Conservation (phyloP, 2,888 invertebrate species). For the Periphyllus acericola region DNA sequence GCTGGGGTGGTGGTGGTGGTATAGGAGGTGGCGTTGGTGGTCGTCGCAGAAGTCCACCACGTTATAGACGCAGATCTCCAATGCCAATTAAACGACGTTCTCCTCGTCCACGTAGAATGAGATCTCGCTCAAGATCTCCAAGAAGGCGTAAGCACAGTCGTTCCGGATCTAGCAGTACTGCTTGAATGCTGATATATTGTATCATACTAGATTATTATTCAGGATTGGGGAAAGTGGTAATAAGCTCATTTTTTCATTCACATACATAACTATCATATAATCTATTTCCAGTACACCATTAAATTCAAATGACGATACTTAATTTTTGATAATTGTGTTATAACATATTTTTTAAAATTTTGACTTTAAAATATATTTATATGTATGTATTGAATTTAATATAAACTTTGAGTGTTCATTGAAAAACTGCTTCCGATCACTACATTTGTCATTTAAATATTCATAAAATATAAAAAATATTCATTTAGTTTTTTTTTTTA, state of each 20-base stretch:
- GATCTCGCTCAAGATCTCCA: conserved; percentile 63
- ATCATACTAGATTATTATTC: not conserved
- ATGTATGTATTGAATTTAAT: not conserved
- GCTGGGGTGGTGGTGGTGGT: conserved; percentile 69
- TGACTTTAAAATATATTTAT: conserved; percentile 5
- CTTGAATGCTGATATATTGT: conserved; percentile 68
- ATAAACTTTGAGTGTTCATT: not conserved
- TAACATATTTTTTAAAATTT: conserved; percentile 31
- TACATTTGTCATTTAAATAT: not conserved
- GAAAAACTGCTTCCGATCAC: not conserved
- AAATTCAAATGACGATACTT: conserved; percentile 8
- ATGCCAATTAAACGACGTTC: conserved; percentile 65
- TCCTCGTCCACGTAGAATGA: conserved; percentile 64
- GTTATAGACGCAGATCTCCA: conserved; percentile 70
- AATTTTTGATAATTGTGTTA: not conserved
- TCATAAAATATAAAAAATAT: not conserved
- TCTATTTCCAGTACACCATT: not conserved
- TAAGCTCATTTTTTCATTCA: not conserved
- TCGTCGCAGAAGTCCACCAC: conserved; percentile 68
- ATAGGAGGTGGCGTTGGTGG: conserved; percentile 68
- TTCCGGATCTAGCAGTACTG: conserved; percentile 80
- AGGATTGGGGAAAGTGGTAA: not conserved
- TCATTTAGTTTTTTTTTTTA: not conserved
- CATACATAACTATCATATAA: not conserved
- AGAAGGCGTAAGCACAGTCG: conserved; percentile 78